phyloP scores from a whole-genome alignment of 2,113 vertebrate genomes.

The Sterna hirundo region DNA sequence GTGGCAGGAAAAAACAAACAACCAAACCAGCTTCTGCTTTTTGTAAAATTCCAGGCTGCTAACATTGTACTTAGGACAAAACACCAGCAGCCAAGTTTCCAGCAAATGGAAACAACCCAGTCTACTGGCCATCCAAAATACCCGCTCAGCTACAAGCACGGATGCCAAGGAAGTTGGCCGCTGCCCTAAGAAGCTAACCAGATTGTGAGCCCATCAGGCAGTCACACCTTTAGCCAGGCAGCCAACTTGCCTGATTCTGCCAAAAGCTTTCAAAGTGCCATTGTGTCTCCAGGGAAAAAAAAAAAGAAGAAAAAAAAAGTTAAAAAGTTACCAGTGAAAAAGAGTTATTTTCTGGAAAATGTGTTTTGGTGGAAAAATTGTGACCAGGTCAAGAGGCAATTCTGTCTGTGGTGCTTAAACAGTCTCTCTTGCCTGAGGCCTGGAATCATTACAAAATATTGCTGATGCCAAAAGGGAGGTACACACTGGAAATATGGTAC shows the following conservation, averaged over 20 bases:
- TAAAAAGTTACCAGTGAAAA: not conserved
- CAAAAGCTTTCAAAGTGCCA: not conserved
- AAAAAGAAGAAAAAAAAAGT: not conserved
- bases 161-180: not conserved
- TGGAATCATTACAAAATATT: constrained; percentile 15
- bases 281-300: not conserved
- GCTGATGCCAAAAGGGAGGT: not conserved
- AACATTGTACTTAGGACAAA: not conserved
- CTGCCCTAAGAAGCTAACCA: not conserved
- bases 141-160: not conserved
- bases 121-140: not conserved
- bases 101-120: not conserved
- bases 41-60: not conserved
- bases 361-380: constrained; percentile 20
- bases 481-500: not conserved
- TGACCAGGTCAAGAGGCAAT: not conserved
- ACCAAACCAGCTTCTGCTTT: not conserved
- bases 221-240: not conserved
- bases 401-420: constrained; percentile 6
- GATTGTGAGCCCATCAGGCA: not conserved
- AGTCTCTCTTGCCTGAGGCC: not conserved
- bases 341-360: constrained; percentile 7
- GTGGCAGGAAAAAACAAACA: not conserved
- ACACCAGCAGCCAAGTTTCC: not conserved
- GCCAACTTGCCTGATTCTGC: not conserved